Base-by-base conservation (phyloP, 2,888 invertebrate species). In the Mesoligia furuncula region DNA sequence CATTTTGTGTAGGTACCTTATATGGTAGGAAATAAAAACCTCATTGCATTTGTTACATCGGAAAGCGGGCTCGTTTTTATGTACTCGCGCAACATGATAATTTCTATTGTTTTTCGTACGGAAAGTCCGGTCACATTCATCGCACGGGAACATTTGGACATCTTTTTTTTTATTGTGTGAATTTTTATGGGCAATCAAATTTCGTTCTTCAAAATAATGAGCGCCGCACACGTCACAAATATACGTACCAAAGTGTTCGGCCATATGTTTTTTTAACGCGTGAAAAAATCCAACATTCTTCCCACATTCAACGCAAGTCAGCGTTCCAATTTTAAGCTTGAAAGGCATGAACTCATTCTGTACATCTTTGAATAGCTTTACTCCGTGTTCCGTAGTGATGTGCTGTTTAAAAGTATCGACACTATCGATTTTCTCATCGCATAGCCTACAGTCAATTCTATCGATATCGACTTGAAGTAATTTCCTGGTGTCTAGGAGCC, bases 311-410 rank as follows among this genome's bases (percentile, higher is more conserved):
- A 89, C 81, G 39, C 94, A 96, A 0, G 81, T 81, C 2, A 95
- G 68, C 1, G 90, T 91, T 0, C 90, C 92, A 0, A 85, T 51
- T n/a, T 93, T 93, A 0, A 96, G 79, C 54, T 89, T 89, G 65
- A 95, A 96, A 48, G 93, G 93, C 6, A 96, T 77, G n/a, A 95
- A 94, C 54, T 95, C 94, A 13, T 92, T 93, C 0, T 85, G 86
- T 0, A 91, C 88, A 9, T 90, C 86, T 0, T 77, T 78, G 59
- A 92, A 87, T 0, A 95, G 70, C 0, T 59, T 69, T 71, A 91
- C 93, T 0, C 86, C 89, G 79, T 96, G 95, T 0, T 75, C 75
- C 0, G 48, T 89, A 48, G 90, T 87, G 24, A 95, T 84, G 80
- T 96, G 96, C 0, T 83, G 59, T 72, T 94, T 93, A 2, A 96